Conservation (phyloP, 1,140 invertebrate species). For the Penaeus indicus region DNA sequence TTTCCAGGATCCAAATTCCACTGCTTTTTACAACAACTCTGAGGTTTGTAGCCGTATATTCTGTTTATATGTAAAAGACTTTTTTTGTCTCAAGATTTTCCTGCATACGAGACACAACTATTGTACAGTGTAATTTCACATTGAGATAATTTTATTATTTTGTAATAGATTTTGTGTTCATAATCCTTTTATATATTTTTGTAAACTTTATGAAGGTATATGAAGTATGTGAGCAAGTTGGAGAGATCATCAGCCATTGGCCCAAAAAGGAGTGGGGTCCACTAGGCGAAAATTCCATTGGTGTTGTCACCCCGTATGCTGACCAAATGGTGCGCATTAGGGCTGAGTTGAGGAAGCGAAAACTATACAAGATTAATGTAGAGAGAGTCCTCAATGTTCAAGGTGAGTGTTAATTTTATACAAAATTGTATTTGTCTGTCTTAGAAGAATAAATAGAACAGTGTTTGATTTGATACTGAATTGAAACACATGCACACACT, state of each 20-base stretch:
- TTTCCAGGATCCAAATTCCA: conserved; percentile 80
- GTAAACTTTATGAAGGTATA: conserved; percentile 71
- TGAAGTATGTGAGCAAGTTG: conserved; percentile 70
- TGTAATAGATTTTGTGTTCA: conserved; percentile 68
- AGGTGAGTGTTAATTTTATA: conserved; percentile 24
- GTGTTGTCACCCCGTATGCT: conserved; percentile 86
- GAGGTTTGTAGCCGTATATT: conserved; percentile 75
- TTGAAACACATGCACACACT: too few species aligned
- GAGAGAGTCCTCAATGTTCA: conserved; percentile 90
- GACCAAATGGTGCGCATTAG: conserved; percentile 84
- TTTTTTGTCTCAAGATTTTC: background rate
- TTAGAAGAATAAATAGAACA: too few species aligned
- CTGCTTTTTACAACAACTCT: conserved; percentile 87
- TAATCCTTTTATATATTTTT: conserved; percentile 60
- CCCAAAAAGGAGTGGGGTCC: conserved; percentile 72
- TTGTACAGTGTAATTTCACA: background rate
- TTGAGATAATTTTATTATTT: background rate
- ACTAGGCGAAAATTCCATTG: conserved; percentile 71
- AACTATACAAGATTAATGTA: conserved; percentile 83
- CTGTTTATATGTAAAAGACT: background rate
- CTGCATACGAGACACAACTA: background rate
- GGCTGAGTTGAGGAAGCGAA: conserved; percentile 81
- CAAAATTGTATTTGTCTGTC: too few species aligned
- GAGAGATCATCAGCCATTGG: conserved; percentile 73
- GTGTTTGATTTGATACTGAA: too few species aligned